Conservation (phyloP, 2,113 vertebrate species). For the Lates calcarifer region DNA sequence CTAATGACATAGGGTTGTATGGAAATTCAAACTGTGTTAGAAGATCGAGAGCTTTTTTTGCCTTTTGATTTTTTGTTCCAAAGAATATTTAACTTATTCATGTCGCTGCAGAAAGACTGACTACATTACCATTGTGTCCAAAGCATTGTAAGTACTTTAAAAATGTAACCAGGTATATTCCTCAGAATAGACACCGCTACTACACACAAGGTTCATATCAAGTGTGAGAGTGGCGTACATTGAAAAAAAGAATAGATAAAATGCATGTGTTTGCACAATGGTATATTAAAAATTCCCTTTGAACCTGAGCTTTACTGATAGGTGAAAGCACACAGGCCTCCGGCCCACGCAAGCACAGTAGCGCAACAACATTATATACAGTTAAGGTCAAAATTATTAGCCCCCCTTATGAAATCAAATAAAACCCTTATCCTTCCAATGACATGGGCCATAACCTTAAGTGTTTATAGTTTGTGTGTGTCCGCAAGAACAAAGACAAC, state of each 20-base stretch:
- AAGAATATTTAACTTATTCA: conserved; percentile 20
- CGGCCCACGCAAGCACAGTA: conserved; percentile 55
- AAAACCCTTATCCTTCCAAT: too few species aligned
- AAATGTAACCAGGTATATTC: neutral
- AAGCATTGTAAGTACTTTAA: neutral
- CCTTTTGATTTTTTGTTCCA: conserved; percentile 1
- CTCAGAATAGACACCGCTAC: neutral
- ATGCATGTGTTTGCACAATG: conserved; percentile 56
- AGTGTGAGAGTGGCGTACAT: conserved; percentile 4
- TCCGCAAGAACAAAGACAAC: too few species aligned
- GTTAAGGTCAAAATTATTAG: too few species aligned
- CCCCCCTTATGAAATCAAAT: too few species aligned
- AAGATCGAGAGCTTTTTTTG: neutral
- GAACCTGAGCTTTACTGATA: conserved; percentile 60
- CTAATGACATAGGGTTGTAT: neutral
- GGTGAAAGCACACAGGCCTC: conserved; percentile 59
- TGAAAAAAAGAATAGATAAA: conserved; percentile 47
- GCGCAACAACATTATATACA: conserved; percentile 46
- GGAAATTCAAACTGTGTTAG: neutral
- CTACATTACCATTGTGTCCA: conserved; percentile 1
- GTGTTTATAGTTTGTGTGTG: too few species aligned
- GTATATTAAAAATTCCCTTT: conserved; percentile 70
- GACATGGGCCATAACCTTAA: too few species aligned
- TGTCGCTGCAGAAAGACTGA: neutral
- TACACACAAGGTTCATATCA: conserved; percentile 37